Evolutionary conservation across 2,797 vertebrate genomes (phyloP), one percentile per base, ranked within the genome.

Genomic region (Poeciliopsis gracilis): DNA sequence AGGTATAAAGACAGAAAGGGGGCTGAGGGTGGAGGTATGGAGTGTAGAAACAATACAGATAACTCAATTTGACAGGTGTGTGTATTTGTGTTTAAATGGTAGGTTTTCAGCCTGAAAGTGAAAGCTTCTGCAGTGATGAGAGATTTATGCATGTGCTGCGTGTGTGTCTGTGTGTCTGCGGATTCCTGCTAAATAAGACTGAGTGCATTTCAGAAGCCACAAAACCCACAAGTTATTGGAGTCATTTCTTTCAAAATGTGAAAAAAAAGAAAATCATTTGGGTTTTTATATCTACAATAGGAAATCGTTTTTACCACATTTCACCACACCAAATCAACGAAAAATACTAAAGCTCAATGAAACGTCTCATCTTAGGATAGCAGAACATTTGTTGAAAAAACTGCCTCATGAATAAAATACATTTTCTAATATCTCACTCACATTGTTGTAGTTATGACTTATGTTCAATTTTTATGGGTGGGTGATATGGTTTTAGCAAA

Each of bases 11-110:
- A 73, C 71, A n/a, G 43, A 78, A 33, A 51, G 1, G 70, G 76
- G 9, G 72, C 67, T 67, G 76, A 73, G 77, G 74, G 75, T 63
- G 55, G 77, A 73, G 66, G 72, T 76, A 77, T 69, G 47, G 59
- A 79, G 76, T 76, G 77, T 49, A 88, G 84, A 87, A 89, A 87
- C 81, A 87, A 85, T 88, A 87, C 41, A 86, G 88, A 88, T 92
- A 92, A 93, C 66, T 92, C 86, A 90, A 80, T 84, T 25, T 88
- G 90, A 90, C 89, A 90, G 86, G 87, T 87, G 85, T 87, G 88
- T 78, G 78, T 61, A n/a, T 79, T 33, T 77, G 75, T 82, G 82
- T 82, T 84, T 79, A 79, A 90, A 89, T 74, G 59, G 76, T 57
- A 78, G 75, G 55, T 71, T 84, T 88, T 84, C 71, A 84, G 77